Evolutionary conservation across 2,113 vertebrate genomes (phyloP).

Genomic region (Cryptomyrus ogoouensis): DNA sequence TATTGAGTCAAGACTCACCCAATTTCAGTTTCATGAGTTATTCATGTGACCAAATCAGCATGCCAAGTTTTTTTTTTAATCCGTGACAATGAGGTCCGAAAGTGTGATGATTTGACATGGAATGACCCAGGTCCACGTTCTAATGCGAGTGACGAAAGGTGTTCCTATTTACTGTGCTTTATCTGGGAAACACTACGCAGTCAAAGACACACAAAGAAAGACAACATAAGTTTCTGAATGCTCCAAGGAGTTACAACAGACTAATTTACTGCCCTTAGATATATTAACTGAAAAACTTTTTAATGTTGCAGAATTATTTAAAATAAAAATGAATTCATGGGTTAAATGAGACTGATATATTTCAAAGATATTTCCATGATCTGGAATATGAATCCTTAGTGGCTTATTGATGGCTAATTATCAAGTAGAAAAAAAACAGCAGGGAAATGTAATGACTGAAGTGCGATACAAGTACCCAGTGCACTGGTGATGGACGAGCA

Average conservation of each 20-base stretch:
- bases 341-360: neutral
- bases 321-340: neutral
- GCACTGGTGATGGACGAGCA: neutral
- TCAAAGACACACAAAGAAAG: neutral
- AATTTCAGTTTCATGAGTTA: no score
- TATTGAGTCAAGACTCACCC: no score
- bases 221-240: neutral
- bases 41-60: no score
- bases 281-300: neutral
- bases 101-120: no score
- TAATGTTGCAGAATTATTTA: neutral
- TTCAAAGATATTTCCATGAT: neutral
- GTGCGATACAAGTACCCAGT: neutral
- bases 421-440: neutral
- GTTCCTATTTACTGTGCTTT: neutral
- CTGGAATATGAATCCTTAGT: neutral
- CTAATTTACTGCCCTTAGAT: neutral
- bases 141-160: neutral
- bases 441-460: neutral
- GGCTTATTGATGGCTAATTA: neutral
- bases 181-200: neutral
- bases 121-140: neutral
- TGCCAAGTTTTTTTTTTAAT: no score
- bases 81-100: no score
- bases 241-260: neutral